A percentile compares a stretch with the other conserved stretches of the same genome.
Conservation (phyloP, 2,888 invertebrate species). For the Meteorus colon region DNA sequence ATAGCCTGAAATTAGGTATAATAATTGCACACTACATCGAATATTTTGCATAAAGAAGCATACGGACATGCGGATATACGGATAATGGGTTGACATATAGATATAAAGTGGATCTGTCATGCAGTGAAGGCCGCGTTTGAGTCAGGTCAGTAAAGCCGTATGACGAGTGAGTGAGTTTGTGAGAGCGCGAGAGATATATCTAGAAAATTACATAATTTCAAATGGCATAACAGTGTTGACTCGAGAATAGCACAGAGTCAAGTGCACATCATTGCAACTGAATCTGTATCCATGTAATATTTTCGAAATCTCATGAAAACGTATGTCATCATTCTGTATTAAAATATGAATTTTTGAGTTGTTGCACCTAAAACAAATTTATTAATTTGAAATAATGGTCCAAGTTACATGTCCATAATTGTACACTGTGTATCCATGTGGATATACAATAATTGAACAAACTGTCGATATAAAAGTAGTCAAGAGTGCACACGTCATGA, state of each 20-base stretch:
- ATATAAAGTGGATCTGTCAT: neutral
- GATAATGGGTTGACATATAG: neutral
- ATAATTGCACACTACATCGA: neutral
- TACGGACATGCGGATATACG: neutral
- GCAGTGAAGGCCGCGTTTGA: conserved; percentile 27
- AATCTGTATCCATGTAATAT: neutral
- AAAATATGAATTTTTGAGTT: too few species aligned
- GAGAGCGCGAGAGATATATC: neutral
- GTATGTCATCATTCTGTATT: neutral
- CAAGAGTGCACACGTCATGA: too few species aligned
- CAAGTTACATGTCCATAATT: too few species aligned
- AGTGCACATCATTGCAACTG: neutral
- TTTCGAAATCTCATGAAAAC: neutral
- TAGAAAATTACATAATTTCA: conserved; percentile 31
- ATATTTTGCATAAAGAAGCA: neutral
- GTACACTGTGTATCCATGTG: too few species aligned
- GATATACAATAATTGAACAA: too few species aligned
- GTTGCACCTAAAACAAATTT: too few species aligned
- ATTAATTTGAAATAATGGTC: too few species aligned
- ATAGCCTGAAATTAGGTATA: too few species aligned
- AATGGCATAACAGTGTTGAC: neutral
- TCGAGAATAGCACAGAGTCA: neutral
- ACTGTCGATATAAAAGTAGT: too few species aligned
- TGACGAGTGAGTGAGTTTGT: neutral
- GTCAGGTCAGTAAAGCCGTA: conserved; percentile 29